phyloP scores from a whole-genome alignment of 2,113 vertebrate species.

The Callopanchax toddi region DNA sequence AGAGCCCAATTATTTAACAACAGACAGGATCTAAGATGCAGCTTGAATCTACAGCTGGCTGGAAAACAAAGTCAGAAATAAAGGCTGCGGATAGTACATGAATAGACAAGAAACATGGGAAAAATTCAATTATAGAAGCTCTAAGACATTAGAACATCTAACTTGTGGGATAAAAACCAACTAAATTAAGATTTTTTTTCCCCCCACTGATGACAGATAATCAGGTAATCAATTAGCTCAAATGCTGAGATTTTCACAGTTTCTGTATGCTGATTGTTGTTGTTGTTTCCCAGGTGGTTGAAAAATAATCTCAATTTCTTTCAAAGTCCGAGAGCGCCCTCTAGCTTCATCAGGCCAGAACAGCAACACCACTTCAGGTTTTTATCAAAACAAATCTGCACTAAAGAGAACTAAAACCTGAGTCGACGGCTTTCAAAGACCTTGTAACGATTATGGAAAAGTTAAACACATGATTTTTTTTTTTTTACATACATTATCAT shows the following conservation, averaged over 20 bases:
- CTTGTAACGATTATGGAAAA: neutral
- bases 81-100: neutral
- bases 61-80: neutral
- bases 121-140: too few relatives aligned
- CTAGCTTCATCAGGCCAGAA: conserved; percentile 62
- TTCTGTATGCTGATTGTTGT: conserved; percentile 7
- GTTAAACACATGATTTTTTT: neutral
- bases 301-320: neutral
- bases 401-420: too few relatives aligned
- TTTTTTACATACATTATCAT: neutral
- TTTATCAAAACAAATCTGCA: neutral
- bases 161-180: too few relatives aligned
- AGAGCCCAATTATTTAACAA: too few relatives aligned
- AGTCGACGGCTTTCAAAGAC: neutral
- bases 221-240: too few relatives aligned
- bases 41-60: too few relatives aligned
- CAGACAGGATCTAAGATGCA: too few relatives aligned
- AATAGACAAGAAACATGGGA: too few relatives aligned
- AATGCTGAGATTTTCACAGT: neutral
- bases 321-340: conserved; percentile 67
- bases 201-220: too few relatives aligned
- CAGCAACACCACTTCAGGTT: neutral
- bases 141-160: too few relatives aligned
- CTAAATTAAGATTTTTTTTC: too few relatives aligned
- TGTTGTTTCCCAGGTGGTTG: neutral